Evolutionary conservation across 92 coral and sea anemone species (phyloP), one percentile per base, ranked within the genome.

Genomic region (Actinostola sp.): DNA sequence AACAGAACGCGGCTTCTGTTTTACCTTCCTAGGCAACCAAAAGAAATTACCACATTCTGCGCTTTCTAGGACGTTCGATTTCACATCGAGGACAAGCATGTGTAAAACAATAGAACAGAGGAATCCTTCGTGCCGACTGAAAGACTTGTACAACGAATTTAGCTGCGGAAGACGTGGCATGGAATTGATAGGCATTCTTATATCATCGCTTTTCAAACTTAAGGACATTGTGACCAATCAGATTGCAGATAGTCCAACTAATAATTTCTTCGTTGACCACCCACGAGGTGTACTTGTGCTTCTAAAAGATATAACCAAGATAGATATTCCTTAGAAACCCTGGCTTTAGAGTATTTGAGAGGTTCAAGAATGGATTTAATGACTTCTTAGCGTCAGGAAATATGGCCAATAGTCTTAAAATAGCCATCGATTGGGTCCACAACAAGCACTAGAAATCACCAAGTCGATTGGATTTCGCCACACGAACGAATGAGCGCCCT

Each of bases 401-500:
- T 55, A 57, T 33, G 66, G 56, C 71, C 76, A 72, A 78, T 71
- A 71, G 78, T 59, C 81, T 43, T 63, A 77, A 79, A 55, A 79
- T 64, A 36, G 28, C 28, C 69, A 51, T 44, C 50, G 77, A 61
- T 61, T 50, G 13, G 63, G 26, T 42, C 38, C 9, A 15, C 20
- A 46, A 1, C 71, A 33, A 43, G 54, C 54, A 46, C 38, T 61
- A 43, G 66, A 73, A 82, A 51, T 43, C 58, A 61, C 68, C 21
- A 43, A 43, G 65, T 42, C 66, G 81, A 82, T 66, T 51, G 29
- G 61, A 44, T 72, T 62, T 33, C 66, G 64, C 68, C 67, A 68
- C 78, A 58, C 86, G 61, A 30, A 53, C 61, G 60, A 72, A 36
- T 75, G 32, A 51, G 64, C 32, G 33, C 48, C 53, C 41, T 78